Conservation (phyloP, 2,797 vertebrate genomes). For the Galago senegalensis region DNA sequence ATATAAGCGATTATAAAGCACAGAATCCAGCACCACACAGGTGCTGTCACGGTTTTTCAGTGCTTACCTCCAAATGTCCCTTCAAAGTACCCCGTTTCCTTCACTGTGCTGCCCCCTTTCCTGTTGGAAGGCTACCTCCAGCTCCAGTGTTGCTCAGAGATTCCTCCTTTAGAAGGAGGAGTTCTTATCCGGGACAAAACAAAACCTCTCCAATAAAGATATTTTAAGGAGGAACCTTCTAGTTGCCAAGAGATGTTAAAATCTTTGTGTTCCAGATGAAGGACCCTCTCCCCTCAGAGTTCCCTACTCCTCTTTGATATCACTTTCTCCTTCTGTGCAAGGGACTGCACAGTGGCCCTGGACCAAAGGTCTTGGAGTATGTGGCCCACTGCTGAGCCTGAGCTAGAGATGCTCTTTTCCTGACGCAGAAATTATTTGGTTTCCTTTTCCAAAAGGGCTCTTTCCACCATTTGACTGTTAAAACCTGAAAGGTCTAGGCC, state of each 20-base stretch:
- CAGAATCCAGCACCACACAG: neutral
- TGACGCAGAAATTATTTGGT: neutral
- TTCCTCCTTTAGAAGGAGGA: neutral
- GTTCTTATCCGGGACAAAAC: neutral
- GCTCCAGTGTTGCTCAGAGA: neutral
- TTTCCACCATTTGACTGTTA: neutral
- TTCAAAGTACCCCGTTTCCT: neutral
- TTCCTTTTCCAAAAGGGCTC: neutral
- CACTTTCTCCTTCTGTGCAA: neutral
- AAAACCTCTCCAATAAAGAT: neutral
- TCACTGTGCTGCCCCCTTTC: neutral
- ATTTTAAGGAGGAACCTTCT: neutral
- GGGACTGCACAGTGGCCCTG: neutral
- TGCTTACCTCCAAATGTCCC: neutral
- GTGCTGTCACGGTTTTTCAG: neutral
- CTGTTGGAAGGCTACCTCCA: neutral
- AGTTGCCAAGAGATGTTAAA: neutral
- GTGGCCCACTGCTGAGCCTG: neutral
- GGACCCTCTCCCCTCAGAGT: neutral
- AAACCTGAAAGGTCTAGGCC: neutral
- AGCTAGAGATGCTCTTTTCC: neutral
- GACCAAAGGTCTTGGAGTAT: neutral
- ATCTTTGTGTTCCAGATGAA: neutral
- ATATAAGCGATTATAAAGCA: neutral
- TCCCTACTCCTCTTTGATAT: neutral